Base-by-base conservation (phyloP, 2,888 invertebrate genomes). In the Chloroclysta siterata region DNA sequence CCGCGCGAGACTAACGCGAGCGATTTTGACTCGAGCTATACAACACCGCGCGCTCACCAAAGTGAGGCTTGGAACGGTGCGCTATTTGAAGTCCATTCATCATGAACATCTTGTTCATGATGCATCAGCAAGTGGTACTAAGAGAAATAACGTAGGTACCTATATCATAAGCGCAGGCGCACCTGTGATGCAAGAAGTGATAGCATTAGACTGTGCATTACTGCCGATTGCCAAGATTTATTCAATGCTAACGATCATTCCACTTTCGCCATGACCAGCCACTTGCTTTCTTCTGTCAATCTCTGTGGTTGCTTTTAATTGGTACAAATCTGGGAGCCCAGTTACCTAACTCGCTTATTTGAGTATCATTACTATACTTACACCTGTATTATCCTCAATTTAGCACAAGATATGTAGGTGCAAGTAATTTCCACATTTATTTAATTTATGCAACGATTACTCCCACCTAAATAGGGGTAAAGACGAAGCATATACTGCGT, bases 271-370 rank as follows among this genome's bases (percentile, higher is more conserved):
- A 75, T 77, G 81, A 75, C 78, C 72, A 72, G 76, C 76, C 77
- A 76, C 79, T 78, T 73, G 73, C 87, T 87, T 87, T 87, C 87
- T 83, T 84, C 84, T 85, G 87, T 87, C 87, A 85, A 83, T 87
- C 87, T 82, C 69, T 66, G 74, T 75, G 76, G 81, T 79, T 75
- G 76, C 67, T 73, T 74, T 80, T 85, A 85, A 87, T 87, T 86
- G 87, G 84, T 82, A 81, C 85, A 83, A 46, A 46, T 15, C 62
- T 58, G 52, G 62, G 59, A 62, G 62, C 28, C 36, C n/a, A 29
- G 60, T 64, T 55, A 56, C 48, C 48, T 47, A 64, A 51, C 46
- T 13, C 42, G 50, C 6, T 22, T 46, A 46, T 52, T 36, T 28
- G 47, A 29, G 17, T 39, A 50, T 11, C 4, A 41, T 29, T 41